These are phyloP conservation scores for Ectemnius cavifrons DNA, from an alignment of 2,888 invertebrate genomes.

Conservation along the genomic window DNA sequence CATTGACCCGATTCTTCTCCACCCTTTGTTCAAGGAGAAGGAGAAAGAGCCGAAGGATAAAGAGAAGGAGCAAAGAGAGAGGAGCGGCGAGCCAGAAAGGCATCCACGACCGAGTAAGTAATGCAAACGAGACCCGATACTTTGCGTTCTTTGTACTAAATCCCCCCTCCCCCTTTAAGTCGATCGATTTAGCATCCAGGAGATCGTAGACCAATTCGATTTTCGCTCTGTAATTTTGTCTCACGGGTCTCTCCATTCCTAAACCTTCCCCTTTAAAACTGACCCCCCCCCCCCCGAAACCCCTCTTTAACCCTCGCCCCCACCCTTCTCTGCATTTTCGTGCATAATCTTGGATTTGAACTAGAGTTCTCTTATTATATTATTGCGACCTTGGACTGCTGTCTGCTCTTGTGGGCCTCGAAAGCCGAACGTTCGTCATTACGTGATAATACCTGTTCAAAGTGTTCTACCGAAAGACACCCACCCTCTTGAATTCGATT, in stretches of 20 bases:
- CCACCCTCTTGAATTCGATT: slow-evolving; percentile 35
- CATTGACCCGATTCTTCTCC: slow-evolving; percentile 14
- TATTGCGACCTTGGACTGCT: slow-evolving; percentile 62
- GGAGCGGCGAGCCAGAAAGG: slow-evolving; percentile 73
- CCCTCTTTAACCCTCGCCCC: too few species aligned
- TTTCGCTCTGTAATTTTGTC: slow-evolving; percentile 43
- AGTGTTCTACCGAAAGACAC: slow-evolving; percentile 39
- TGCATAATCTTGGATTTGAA: slow-evolving; percentile 60
- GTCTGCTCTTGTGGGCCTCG: slow-evolving; percentile 65
- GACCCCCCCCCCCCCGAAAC: too few species aligned
- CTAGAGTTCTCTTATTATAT: slow-evolving; percentile 37
- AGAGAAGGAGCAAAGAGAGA: slow-evolving; percentile 71
- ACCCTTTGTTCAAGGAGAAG: slow-evolving; percentile 65
- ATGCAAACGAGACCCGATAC: slow-evolving; percentile 35
- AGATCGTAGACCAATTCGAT: slow-evolving; percentile 47
- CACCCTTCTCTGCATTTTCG: slow-evolving; percentile 64
- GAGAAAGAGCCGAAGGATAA: slow-evolving; percentile 73
- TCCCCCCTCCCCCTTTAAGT: slow-evolving; percentile 11
- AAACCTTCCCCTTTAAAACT: too few species aligned
- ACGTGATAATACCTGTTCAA: slow-evolving; percentile 39
- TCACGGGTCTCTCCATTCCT: slow-evolving; percentile 37
- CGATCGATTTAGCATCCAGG: slow-evolving; percentile 48
- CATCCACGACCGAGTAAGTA: slow-evolving; percentile 78
- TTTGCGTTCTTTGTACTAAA: slow-evolving; percentile 22
- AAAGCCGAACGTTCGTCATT: slow-evolving; percentile 51